A percentile compares a stretch with the other conserved stretches of the same genome.
phyloP scores from a whole-genome alignment of 2,113 vertebrate species.

The Nycticorax nycticorax region DNA sequence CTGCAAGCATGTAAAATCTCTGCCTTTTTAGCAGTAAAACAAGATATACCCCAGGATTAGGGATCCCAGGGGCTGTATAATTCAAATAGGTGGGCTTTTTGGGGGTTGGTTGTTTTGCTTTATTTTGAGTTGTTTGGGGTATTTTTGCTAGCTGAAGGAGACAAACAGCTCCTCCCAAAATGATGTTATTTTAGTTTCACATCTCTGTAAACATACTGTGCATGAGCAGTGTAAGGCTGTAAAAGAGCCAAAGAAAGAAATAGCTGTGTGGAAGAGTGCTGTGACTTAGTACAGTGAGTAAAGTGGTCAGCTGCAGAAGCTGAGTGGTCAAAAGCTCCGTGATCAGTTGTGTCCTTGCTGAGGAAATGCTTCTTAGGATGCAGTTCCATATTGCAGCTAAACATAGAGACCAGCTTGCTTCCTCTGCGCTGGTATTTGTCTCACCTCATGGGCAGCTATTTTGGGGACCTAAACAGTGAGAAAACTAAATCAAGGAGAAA shows the following conservation, averaged over 20 bases:
- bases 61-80: background rate
- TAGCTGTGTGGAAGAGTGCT: background rate
- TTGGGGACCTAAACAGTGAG: background rate
- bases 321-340: background rate
- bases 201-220: background rate
- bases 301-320: background rate
- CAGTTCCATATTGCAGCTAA: background rate
- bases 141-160: background rate
- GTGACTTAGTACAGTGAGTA: background rate
- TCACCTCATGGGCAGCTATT: background rate
- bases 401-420: background rate
- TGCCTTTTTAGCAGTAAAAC: background rate
- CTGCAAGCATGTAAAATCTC: background rate
- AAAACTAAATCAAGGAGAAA: background rate
- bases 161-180: background rate
- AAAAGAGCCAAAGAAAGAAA: background rate
- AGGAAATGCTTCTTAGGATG: background rate
- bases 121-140: background rate
- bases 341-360: background rate
- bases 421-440: background rate
- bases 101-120: background rate
- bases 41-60: background rate
- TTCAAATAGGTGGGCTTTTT: background rate
- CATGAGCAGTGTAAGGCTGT: background rate
- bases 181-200: rapidly evolving